Percentiles rank a stretch among this genome's conserved stretches.
phyloP scores from a whole-genome alignment of 2,888 invertebrate species.

The Hybos culiciformis region DNA sequence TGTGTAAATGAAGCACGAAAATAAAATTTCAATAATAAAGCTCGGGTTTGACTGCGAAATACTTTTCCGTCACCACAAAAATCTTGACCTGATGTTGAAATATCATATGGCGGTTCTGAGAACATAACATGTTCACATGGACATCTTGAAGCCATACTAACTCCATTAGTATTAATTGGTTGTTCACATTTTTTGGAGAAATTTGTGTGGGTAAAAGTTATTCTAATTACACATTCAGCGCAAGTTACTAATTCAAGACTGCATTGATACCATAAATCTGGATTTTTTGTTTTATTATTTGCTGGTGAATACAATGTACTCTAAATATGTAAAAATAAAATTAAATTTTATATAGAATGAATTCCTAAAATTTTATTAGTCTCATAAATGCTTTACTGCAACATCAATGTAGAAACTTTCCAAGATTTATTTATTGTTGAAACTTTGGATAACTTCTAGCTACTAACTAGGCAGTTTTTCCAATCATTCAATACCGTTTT shows the following conservation, averaged over 20 bases:
- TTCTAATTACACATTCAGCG: slow-evolving; percentile 47
- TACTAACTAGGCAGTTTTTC: too few species aligned
- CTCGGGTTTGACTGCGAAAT: slow-evolving; percentile 47
- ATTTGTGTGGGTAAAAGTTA: slow-evolving; percentile 30
- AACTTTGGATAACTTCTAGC: too few species aligned
- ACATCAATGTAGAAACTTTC: too few species aligned
- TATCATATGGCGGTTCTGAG: slow-evolving; percentile 50
- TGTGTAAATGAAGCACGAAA: slow-evolving; percentile 44
- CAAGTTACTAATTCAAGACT: slow-evolving; percentile 54
- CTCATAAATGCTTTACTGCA: too few species aligned
- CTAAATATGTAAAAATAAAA: slow-evolving; percentile 13
- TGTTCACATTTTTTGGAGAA: slow-evolving; percentile 30
- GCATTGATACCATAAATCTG: slow-evolving; percentile 41
- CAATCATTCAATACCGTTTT: too few species aligned
- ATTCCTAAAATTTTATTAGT: too few species aligned
- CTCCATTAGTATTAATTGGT: slow-evolving; percentile 20
- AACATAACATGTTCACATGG: slow-evolving; percentile 51
- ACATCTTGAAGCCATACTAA: slow-evolving; percentile 27
- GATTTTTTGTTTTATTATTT: slow-evolving; percentile 20
- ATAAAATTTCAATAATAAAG: slow-evolving; percentile 43
- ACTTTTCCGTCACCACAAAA: slow-evolving; percentile 43
- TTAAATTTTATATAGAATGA: background rate
- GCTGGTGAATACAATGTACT: slow-evolving; percentile 22
- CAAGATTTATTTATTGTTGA: too few species aligned
- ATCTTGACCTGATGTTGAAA: slow-evolving; percentile 42